These are phyloP conservation scores for Mechanitis messenoides DNA, from an alignment of 2,888 invertebrate species.

Conservation along the genomic window DNA sequence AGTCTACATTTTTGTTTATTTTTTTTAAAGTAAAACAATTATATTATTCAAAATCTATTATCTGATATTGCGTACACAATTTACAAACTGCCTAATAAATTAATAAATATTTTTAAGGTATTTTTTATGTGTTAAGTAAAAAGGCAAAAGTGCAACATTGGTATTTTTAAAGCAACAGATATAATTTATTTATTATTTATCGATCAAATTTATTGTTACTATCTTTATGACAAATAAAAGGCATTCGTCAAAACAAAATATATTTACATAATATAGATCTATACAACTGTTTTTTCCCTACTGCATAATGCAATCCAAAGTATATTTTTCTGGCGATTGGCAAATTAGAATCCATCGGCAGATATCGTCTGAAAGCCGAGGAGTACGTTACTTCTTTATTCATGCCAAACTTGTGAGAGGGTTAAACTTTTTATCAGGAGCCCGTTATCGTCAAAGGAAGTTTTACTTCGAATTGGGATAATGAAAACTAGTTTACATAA, in stretches of 20 bases:
- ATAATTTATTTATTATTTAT: too few relatives aligned
- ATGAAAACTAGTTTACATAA: slow-evolving; percentile 1
- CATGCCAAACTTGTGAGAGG: slow-evolving; percentile 13
- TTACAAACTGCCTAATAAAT: too few relatives aligned
- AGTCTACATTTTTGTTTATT: not conserved
- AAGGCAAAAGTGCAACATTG: too few relatives aligned
- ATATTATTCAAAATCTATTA: not conserved
- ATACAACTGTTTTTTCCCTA: too few relatives aligned
- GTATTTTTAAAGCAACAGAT: too few relatives aligned
- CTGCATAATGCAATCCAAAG: slow-evolving; percentile 8
- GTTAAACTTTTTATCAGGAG: slow-evolving; percentile 16
- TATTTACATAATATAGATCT: too few relatives aligned
- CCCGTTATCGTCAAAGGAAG: slow-evolving; percentile 12
- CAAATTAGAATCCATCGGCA: slow-evolving; percentile 30
- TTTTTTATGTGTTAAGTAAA: too few relatives aligned
- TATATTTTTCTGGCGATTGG: slow-evolving; percentile 28
- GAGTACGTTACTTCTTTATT: slow-evolving; percentile 10
- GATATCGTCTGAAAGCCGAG: slow-evolving; percentile 17
- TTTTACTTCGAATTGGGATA: slow-evolving; percentile 12
- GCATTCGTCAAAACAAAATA: not conserved
- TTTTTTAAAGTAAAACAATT: not conserved
- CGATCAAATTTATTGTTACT: too few relatives aligned
- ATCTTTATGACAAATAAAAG: not conserved
- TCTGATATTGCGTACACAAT: too few relatives aligned
- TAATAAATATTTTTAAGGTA: too few relatives aligned